A percentile compares a stretch with the other conserved stretches of the same genome.
phyloP scores from a whole-genome alignment of 2,113 vertebrate species.

The Halichoeres trimaculatus region DNA sequence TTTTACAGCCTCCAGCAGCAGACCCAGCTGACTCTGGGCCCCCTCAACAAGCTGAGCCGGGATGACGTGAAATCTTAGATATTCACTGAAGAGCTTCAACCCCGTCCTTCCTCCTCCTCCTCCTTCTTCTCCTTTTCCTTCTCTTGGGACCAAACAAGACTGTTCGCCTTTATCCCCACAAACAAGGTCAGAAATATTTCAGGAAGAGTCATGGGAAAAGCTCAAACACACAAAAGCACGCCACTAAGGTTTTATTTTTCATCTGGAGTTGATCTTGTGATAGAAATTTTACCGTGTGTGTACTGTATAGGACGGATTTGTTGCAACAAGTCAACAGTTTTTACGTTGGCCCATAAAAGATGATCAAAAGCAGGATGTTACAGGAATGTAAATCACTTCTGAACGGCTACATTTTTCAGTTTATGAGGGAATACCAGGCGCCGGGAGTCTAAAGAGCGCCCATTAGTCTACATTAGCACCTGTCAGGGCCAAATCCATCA shows the following conservation, averaged over 20 bases:
- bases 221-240: constrained; percentile 48
- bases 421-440: constrained; percentile 14
- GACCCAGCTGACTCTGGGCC: constrained; percentile 32
- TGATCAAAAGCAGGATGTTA: constrained; percentile 42
- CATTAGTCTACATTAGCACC: neutral
- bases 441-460: neutral
- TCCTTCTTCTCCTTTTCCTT: constrained; percentile 22
- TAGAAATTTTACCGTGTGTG: constrained; percentile 2
- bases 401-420: constrained; percentile 24
- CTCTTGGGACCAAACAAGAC: constrained; percentile 71
- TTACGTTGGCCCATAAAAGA: constrained; percentile 20
- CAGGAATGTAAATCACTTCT: constrained; percentile 11
- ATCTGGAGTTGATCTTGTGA: constrained; percentile 54
- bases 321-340: constrained; percentile 26
- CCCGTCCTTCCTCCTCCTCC: constrained; percentile 17
- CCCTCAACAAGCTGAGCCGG: constrained; percentile 10
- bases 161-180: constrained; percentile 58
- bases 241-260: constrained; percentile 36
- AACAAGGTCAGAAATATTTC: constrained; percentile 75
- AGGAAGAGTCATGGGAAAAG: constrained; percentile 80
- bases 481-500: neutral
- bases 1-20: constrained; percentile 41
- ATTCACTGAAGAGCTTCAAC: constrained; percentile 43
- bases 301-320: constrained; percentile 19
- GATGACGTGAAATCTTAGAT: constrained; percentile 51